These are phyloP conservation scores for Micromys minutus DNA, from an alignment of 2,113 vertebrate genomes.

Conservation along the genomic window DNA sequence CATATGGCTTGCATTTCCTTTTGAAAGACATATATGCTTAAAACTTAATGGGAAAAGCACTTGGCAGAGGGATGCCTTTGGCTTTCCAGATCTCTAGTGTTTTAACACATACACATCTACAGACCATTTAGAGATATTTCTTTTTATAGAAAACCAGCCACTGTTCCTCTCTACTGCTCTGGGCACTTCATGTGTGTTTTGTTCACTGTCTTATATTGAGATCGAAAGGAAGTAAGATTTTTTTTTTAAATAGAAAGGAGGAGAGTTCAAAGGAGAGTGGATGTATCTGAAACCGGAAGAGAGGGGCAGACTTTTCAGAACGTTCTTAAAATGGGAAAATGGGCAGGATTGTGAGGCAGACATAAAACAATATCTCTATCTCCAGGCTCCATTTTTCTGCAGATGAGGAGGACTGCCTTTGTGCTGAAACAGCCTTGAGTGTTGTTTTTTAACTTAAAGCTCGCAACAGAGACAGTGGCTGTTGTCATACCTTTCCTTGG, in stretches of 20 bases:
- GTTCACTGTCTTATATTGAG: neutral
- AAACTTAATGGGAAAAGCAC: slow-evolving; percentile 25
- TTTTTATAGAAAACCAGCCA: neutral
- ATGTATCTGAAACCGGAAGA: neutral
- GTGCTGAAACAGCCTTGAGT: neutral
- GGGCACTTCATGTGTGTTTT: fast-evolving
- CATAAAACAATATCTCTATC: neutral
- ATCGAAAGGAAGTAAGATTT: neutral
- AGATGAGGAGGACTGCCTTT: fast-evolving
- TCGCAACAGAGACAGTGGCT: neutral
- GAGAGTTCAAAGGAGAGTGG: neutral
- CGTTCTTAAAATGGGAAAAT: neutral
- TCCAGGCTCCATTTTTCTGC: neutral
- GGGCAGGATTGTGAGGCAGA: too few relatives aligned
- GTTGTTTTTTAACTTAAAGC: neutral
- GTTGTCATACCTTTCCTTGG: neutral
- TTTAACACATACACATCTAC: neutral
- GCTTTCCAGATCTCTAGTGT: neutral
- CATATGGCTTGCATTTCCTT: slow-evolving; percentile 14
- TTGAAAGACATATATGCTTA: slow-evolving; percentile 30
- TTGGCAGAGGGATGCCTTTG: slow-evolving; percentile 15
- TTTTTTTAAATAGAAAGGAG: neutral
- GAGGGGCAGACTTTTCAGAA: neutral
- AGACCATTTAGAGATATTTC: neutral
- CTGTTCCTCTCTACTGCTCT: fast-evolving